Evolutionary conservation across 2,888 invertebrate genomes (phyloP).

Genomic region (Yponomeuta plumbellus): DNA sequence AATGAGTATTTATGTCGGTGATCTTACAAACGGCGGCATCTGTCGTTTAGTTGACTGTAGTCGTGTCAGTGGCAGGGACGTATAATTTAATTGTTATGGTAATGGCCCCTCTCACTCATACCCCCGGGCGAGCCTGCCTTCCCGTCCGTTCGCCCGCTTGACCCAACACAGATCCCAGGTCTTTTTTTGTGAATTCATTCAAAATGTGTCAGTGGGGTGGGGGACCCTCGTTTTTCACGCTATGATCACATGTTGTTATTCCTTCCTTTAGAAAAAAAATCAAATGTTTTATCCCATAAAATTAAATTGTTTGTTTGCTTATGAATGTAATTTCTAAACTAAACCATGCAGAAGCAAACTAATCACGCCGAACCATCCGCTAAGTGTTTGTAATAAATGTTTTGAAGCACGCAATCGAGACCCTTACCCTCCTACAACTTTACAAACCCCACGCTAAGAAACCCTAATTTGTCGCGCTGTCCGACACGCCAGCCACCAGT

Average conservation of each 20-base stretch:
- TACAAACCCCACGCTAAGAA: background rate
- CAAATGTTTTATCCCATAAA: slow-evolving; percentile 18
- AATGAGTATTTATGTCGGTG: slow-evolving; percentile 33
- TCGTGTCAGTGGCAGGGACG: slow-evolving; percentile 40
- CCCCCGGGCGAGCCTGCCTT: slow-evolving; percentile 20
- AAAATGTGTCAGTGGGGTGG: slow-evolving; percentile 51
- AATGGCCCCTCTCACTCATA: slow-evolving; percentile 36
- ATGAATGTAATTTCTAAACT: background rate
- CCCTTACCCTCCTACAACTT: background rate
- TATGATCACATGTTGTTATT: slow-evolving; percentile 34
- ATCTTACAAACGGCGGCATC: slow-evolving; percentile 37
- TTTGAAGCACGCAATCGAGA: background rate
- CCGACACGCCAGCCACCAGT: background rate
- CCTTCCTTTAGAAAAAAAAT: slow-evolving; percentile 28
- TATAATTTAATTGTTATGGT: slow-evolving; percentile 49
- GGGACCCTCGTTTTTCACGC: slow-evolving; percentile 34
- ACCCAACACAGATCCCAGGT: slow-evolving; percentile 10
- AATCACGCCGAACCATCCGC: background rate
- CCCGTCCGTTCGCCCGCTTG: slow-evolving; percentile 20
- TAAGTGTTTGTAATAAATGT: slow-evolving; percentile 3
- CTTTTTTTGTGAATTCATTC: slow-evolving; percentile 42
- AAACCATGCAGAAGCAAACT: background rate
- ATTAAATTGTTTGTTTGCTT: background rate
- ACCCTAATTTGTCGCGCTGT: slow-evolving; percentile 2
- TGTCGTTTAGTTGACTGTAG: slow-evolving; percentile 35